These are phyloP conservation scores for Gryllus longicercus DNA, from an alignment of 2,888 invertebrate species.

Conservation along the genomic window DNA sequence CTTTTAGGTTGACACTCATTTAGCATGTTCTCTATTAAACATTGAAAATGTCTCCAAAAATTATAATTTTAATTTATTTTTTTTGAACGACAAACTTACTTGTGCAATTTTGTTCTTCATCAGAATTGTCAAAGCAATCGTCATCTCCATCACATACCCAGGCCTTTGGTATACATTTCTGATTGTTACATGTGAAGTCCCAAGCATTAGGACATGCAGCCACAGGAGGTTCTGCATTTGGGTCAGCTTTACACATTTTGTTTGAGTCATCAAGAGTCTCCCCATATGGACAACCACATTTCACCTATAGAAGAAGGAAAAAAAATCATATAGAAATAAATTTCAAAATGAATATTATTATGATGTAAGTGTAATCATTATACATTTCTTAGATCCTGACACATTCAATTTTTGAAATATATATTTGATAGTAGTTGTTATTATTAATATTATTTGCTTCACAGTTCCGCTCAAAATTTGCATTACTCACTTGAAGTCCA, in stretches of 20 bases:
- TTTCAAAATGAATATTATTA: not conserved
- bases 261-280: slow-evolving; percentile 72
- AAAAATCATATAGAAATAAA: not conserved
- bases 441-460: no score
- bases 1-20: not conserved
- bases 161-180: slow-evolving; percentile 81
- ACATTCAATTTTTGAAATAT: no score
- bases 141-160: slow-evolving; percentile 97
- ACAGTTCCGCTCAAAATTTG: not conserved
- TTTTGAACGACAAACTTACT: slow-evolving; percentile 56
- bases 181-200: slow-evolving; percentile 85
- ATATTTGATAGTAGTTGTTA: no score
- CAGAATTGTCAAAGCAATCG: slow-evolving; percentile 92
- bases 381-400: no score
- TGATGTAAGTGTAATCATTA: not conserved
- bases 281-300: slow-evolving; percentile 90
- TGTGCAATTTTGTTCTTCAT: slow-evolving; percentile 92
- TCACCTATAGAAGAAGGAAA: slow-evolving; percentile 23
- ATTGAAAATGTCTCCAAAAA: not conserved
- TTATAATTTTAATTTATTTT: not conserved
- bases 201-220: slow-evolving; percentile 86
- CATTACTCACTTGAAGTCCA: slow-evolving; percentile 42
- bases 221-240: slow-evolving; percentile 79
- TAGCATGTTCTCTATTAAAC: not conserved
- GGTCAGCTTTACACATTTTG: slow-evolving; percentile 69